Conservation (phyloP, 2,797 vertebrate species). For the Melanitta fusca region DNA sequence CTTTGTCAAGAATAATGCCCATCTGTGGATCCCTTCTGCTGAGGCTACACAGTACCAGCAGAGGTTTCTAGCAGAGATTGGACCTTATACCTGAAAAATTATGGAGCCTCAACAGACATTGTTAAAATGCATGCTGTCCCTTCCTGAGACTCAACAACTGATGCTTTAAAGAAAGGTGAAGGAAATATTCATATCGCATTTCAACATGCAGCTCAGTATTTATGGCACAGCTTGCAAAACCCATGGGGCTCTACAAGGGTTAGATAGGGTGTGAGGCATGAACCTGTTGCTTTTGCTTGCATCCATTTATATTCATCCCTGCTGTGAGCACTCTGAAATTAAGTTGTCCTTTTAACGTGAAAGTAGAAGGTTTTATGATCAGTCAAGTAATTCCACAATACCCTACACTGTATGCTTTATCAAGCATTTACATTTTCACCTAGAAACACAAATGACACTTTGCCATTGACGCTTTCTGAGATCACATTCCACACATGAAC, state of each 20-base stretch:
- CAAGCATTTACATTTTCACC: neutral
- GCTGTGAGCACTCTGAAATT: neutral
- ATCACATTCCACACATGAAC: rapidly evolving
- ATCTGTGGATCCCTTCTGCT: rapidly evolving
- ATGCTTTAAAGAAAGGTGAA: neutral
- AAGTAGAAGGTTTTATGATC: neutral
- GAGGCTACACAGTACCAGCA: neutral
- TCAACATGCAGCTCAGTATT: rapidly evolving
- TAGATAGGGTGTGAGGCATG: rapidly evolving
- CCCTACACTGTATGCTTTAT: neutral
- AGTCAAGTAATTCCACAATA: neutral
- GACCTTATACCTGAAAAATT: neutral
- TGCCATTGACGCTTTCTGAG: rapidly evolving
- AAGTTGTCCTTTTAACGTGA: neutral
- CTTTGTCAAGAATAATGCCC: rapidly evolving
- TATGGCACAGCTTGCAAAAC: neutral
- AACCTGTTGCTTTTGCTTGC: neutral
- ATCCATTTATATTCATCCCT: rapidly evolving
- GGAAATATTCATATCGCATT: neutral
- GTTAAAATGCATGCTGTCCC: rapidly evolving
- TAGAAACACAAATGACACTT: neutral
- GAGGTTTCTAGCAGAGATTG: neutral
- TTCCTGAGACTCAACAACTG: too few species aligned
- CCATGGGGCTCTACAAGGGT: rapidly evolving
- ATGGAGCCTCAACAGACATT: rapidly evolving